Percentiles rank a stretch among this genome's conserved stretches.
phyloP scores from a whole-genome alignment of 2,113 vertebrate genomes.

The Caloenas nicobarica region DNA sequence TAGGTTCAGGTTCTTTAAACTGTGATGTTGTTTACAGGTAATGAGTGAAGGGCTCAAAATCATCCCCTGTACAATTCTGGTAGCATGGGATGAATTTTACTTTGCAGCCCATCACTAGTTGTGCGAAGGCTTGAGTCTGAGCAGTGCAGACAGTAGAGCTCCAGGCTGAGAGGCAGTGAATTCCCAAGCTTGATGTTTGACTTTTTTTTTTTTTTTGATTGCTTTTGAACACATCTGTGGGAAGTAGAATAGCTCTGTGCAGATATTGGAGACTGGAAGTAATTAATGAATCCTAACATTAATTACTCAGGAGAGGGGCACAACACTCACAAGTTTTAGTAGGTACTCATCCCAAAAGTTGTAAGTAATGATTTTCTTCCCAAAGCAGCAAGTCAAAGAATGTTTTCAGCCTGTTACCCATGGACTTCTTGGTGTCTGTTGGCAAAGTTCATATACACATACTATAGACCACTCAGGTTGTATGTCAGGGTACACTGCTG shows the following conservation, averaged over 20 bases:
- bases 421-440: neutral
- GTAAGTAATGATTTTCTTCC: neutral
- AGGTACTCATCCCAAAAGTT: neutral
- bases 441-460: neutral
- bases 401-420: neutral
- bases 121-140: neutral
- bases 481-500: rapidly evolving
- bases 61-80: rapidly evolving
- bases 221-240: neutral
- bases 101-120: neutral
- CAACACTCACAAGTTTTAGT: rapidly evolving
- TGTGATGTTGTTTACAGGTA: neutral
- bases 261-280: neutral
- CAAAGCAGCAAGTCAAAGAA: neutral
- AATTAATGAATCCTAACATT: neutral
- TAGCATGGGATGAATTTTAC: neutral
- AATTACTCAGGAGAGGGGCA: neutral
- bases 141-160: neutral
- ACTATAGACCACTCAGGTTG: neutral
- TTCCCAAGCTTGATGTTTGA: neutral
- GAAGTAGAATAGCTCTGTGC: neutral
- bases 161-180: neutral
- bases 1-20: neutral
- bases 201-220: neutral
- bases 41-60: neutral